Evolutionary conservation across 1,140 invertebrate genomes (phyloP), one percentile per base, ranked within the genome.

Genomic region (Leguminivora glycinivorella): DNA sequence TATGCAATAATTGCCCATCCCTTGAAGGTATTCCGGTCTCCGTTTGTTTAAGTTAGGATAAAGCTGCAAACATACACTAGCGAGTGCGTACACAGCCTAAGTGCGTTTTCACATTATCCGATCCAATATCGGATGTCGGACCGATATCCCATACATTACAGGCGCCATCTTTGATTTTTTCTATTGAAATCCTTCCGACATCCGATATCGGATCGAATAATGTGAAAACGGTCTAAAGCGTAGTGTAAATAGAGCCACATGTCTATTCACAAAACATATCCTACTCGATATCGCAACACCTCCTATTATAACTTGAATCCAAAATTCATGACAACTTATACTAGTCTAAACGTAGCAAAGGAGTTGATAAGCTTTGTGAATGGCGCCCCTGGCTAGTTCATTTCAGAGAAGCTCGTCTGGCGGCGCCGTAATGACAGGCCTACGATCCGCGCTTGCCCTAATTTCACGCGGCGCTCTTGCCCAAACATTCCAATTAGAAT

Each of bases 401-500:
- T 82, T 86, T 85, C 80, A 56, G 56, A 79, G 81, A 83, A 87
- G 79, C 72, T 52, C 70, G 76, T 58, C 71, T 71, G 72, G 78
- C 78, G 78, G 79, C 80, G 68, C 69, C 72, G 40, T 34, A 88
- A 90, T 90, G 88, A 90, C 81, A 89, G 85, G 83, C 73, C 66
- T 75, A 83, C 84, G 74, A 79, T 26, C 82, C 71, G 74, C 74
- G 82, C 78, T 78, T 78, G 83, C 72, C 80, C 84, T 82, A 83
- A 85, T 85, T 85, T 83, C 84, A 85, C 81, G 81, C 76, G 78
- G 76, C 24, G 71, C 80, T 72, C 71, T 77, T 79, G 77, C 80
- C 82, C 81, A 88, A 87, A 89, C 81, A 89, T 85, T 83, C 83
- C 76, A 84, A 87, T 88, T 88, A 85, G 78, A 75, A 74, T 85